Conservation (phyloP, 2,797 vertebrate species). For the Scyliorhinus canicula region DNA sequence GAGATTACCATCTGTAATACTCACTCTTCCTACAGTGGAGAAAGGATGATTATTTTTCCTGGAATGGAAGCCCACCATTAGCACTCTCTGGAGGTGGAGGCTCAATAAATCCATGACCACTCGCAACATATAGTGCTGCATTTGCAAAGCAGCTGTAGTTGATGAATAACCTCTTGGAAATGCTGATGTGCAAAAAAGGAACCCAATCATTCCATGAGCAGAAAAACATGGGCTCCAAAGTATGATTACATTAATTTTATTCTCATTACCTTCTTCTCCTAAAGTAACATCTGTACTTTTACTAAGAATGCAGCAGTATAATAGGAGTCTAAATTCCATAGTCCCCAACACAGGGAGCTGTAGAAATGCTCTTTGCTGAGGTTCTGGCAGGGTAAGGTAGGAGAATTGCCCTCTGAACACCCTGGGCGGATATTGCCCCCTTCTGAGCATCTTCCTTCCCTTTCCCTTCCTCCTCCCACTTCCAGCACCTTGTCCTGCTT, state of each 20-base stretch:
- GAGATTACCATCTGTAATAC: slow-evolving; percentile 29
- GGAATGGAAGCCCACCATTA: not conserved
- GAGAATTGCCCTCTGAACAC: not conserved
- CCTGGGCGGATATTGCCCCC: not conserved
- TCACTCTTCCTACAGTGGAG: slow-evolving; percentile 7
- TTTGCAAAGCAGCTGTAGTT: slow-evolving; percentile 42
- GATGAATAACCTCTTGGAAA: slow-evolving; percentile 42
- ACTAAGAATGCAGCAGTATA: not conserved
- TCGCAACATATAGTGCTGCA: not conserved
- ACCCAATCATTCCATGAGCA: not conserved
- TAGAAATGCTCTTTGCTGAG: not conserved
- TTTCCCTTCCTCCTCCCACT: not conserved
- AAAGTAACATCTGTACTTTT: not conserved
- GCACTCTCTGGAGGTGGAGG: slow-evolving; percentile 15
- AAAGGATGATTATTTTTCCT: slow-evolving; percentile 9
- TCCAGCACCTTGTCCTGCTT: not conserved
- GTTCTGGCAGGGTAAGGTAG: not conserved
- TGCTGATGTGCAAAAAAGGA: not conserved
- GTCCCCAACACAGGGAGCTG: not conserved
- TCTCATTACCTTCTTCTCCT: not conserved
- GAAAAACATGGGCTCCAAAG: not conserved
- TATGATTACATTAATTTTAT: not conserved
- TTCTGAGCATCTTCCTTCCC: not conserved
- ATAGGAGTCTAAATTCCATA: not conserved
- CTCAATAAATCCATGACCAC: not conserved